These are phyloP conservation scores for Drosophila cardini DNA, from an alignment of 1,140 invertebrate species.

Conservation along the genomic window DNA sequence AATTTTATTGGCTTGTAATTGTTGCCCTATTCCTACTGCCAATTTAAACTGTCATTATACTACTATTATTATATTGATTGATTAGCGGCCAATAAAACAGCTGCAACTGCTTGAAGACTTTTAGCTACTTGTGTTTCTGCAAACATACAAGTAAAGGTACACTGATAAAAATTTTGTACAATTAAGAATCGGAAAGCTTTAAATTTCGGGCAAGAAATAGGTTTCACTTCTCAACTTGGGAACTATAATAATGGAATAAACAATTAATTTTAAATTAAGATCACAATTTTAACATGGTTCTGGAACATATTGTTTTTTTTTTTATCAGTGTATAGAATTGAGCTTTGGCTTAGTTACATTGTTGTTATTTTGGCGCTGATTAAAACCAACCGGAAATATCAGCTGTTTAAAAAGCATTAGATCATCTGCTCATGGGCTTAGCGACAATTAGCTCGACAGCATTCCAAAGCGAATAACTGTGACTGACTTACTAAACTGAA, in stretches of 20 bases:
- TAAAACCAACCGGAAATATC: conserved; percentile 68
- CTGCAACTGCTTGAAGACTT: conserved; percentile 21
- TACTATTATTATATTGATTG: conserved; percentile 56
- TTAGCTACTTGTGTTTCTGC: not conserved
- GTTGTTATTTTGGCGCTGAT: conserved; percentile 47
- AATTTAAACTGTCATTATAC: conserved; percentile 45
- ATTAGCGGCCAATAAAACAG: conserved; percentile 54
- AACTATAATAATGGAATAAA: no score
- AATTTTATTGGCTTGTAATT: conserved; percentile 62
- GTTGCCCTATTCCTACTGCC: conserved; percentile 51
- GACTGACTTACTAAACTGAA: not conserved
- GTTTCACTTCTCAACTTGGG: no score
- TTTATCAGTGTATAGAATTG: not conserved
- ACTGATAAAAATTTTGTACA: no score
- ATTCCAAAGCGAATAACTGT: conserved; percentile 22
- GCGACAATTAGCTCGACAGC: conserved; percentile 57
- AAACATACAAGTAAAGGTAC: no score
- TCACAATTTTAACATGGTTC: no score
- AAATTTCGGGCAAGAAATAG: no score
- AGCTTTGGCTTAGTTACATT: conserved; percentile 56
- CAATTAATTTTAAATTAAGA: no score
- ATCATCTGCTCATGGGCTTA: conserved; percentile 55
- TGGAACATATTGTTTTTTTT: no score
- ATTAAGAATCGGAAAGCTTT: no score
- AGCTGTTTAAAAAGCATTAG: conserved; percentile 49